Evolutionary conservation across 1,140 invertebrate species (phyloP).

Genomic region (Zaprionus camerounensis): DNA sequence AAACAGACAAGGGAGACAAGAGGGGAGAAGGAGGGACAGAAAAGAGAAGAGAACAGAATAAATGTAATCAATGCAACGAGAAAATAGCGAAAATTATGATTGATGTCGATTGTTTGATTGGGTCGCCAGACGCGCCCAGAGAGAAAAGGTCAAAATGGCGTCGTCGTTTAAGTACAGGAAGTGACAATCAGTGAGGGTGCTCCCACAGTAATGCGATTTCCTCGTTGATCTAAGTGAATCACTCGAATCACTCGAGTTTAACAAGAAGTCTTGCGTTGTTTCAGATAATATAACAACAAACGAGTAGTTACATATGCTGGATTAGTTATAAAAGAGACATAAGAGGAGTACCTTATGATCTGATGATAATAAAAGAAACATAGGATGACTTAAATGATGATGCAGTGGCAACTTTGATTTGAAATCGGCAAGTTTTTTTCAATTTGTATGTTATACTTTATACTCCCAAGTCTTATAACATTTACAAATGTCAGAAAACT

Average conservation of each 20-base stretch:
- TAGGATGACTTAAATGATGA: too few species aligned
- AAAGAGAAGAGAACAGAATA: conserved; percentile 29
- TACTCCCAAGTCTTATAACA: too few species aligned
- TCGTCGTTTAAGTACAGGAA: conserved; percentile 35
- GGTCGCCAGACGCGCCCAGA: conserved; percentile 46
- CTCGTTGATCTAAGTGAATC: conserved; percentile 29
- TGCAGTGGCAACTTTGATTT: too few species aligned
- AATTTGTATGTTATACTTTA: too few species aligned
- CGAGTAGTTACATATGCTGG: too few species aligned
- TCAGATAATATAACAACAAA: too few species aligned
- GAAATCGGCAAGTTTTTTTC: too few species aligned
- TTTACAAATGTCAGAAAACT: too few species aligned
- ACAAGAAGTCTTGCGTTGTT: too few species aligned
- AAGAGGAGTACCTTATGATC: too few species aligned
- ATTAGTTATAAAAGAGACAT: too few species aligned
- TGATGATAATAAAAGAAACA: too few species aligned
- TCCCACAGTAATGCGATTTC: conserved; percentile 1
- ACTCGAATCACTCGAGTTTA: background rate
- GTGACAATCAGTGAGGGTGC: conserved; percentile 28
- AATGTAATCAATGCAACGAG: conserved; percentile 75
- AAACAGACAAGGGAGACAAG: conserved; percentile 20
- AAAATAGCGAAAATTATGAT: conserved; percentile 77
- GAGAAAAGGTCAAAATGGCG: conserved; percentile 40
- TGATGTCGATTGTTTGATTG: conserved; percentile 82
- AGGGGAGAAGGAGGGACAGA: background rate